Base-by-base conservation (phyloP, 2,797 vertebrate species). In the Morelia viridis region DNA sequence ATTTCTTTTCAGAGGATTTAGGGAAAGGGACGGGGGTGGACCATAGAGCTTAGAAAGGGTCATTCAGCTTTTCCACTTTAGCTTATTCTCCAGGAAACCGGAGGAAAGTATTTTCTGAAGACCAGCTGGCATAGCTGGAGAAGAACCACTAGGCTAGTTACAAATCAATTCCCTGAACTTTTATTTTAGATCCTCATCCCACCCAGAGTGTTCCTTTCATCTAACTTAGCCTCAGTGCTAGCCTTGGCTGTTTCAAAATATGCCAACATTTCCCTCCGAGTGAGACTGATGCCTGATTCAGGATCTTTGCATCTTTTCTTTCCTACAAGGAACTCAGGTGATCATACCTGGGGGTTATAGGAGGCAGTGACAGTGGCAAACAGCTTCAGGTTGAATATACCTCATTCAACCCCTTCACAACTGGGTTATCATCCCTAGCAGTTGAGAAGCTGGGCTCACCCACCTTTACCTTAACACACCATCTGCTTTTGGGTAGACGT, bases 41-140 rank as follows among this genome's bases (percentile, higher is more conserved):
- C 76, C n/a, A 11, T 76, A 15, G 85, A 83, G 85, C 56, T 94
- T 26, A 31, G 80, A 15, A 94, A 88, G 65, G 71, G 93, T 95
- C 91, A 92, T 71, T 94, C 95, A n/a, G 91, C 71, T 89, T 89
- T 95, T 96, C 93, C 11, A 85, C 35, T 85, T 95, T 15, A 76
- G 50, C 76, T 91, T 61, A 97, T 93, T 95, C 96, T 96, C 96
- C 94, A 96, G 93, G 28, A 71, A 86, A 60, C 8, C 8, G 17
- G 56, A 58, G 56, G 56, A 10, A 31, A 56, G 10, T 28, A 13
- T 89, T 85, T 86, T 57, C 71, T 94, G 91, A 94, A 87, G 84
- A 93, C 85, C 92, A 0, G 26, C 90, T 8, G 26, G 92, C 96
- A 92, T 6, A 5, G 93, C 92, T 90, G 76, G 56, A 57, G 83